Conservation (phyloP, 2,797 vertebrate species). For the Platyrinchus mystaceus region DNA sequence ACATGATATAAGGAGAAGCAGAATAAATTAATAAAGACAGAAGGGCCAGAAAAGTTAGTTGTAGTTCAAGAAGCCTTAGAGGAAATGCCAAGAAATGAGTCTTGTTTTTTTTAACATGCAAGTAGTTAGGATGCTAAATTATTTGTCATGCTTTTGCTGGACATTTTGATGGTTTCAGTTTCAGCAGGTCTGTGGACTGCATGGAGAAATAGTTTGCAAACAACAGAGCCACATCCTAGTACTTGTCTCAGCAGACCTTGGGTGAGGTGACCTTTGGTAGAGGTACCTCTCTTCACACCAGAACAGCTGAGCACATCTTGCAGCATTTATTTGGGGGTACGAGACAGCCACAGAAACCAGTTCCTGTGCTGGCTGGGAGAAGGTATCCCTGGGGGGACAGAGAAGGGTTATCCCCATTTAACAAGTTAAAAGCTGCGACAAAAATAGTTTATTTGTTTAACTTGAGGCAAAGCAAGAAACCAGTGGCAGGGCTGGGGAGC, state of each 20-base stretch:
- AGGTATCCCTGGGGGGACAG: background rate
- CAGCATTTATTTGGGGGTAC: background rate
- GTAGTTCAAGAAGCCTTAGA: background rate
- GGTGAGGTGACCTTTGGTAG: background rate
- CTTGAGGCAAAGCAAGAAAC: background rate
- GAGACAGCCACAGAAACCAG: background rate
- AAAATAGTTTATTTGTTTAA: background rate
- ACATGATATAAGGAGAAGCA: background rate
- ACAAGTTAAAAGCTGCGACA: background rate
- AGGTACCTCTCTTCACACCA: background rate
- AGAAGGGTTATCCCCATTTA: background rate
- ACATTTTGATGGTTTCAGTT: background rate
- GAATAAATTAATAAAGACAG: background rate
- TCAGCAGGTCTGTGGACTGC: background rate
- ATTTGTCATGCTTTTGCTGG: background rate
- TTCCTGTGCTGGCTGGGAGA: background rate
- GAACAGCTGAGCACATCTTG: background rate
- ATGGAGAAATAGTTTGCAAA: background rate
- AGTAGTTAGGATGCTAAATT: background rate
- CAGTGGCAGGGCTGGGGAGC: background rate
- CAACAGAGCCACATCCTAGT: background rate
- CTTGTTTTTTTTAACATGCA: background rate
- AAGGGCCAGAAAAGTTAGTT: background rate
- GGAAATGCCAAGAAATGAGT: background rate
- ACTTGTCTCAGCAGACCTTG: background rate